Base-by-base conservation (phyloP, 2,113 vertebrate genomes). In the Anas platyrhynchos region DNA sequence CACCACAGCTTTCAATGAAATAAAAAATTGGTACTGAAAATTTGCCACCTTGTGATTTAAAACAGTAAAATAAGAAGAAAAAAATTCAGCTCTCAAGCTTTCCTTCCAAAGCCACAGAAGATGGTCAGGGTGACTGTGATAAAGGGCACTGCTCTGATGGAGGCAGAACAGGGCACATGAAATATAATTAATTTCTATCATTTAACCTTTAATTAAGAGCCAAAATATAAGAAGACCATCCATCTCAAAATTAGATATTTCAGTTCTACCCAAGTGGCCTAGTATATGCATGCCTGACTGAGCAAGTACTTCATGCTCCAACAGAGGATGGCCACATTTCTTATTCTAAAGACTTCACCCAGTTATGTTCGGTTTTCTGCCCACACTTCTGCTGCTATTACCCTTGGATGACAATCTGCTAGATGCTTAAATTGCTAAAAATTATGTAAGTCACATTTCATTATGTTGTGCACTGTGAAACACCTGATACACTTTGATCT, bases 241-340 rank as follows among this genome's bases (percentile, higher is more conserved):
- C 6, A 26, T 61, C 36, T 85, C 48, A 87, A 89, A 78, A 75
- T 48, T 27, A 76, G 62, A 14, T 62, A 21, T 34, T 90, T 80
- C 50, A 7, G 5, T 91, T 90, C 67, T 32, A 54, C 27, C 25
- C 34, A 76, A 66, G 36, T 69, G 44, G 61, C 18, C 26, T 34
- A n/a, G 27, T 0, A 0, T 25, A 46, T 0, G 1, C 1, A 0
- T 34, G 58, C 9, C 46, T 77, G 31, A 0, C 0, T 41, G 48
- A 84, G 43, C 34, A 27, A 66, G 29, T 22, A 5, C 61, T 85
- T 62, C n/a, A 54, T 0, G 0, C 21, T 46, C 34, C 14, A 3
- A 46, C 17, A 9, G 44, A 74, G 16, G 3, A 16, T 26, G 11
- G 59, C 9, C 26, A 3, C 44, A 73, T 21, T 2, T 14, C 23